Percentiles rank a stretch among this genome's conserved stretches.
These are phyloP conservation scores for Bombus waltoni DNA, from an alignment of 1,140 invertebrate species.

Conservation along the genomic window DNA sequence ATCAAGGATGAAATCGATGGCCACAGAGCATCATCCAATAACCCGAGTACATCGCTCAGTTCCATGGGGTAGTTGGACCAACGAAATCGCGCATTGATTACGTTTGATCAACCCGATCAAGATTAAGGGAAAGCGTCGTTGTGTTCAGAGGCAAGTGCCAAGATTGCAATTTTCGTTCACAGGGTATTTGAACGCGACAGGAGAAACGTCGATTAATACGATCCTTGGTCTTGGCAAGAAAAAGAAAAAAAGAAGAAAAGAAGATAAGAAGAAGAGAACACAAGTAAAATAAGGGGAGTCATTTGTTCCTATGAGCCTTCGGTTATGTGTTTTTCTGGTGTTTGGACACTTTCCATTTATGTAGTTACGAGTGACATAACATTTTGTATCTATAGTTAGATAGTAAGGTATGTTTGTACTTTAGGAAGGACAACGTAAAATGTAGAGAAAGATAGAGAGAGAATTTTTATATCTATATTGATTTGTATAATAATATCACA, in stretches of 20 bases:
- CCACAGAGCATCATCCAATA: slow-evolving; percentile 25
- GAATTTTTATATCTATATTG: no score
- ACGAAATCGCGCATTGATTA: slow-evolving; percentile 46
- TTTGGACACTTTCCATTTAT: background rate
- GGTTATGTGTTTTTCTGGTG: background rate
- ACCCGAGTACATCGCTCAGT: slow-evolving; percentile 23
- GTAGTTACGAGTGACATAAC: background rate
- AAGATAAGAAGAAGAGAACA: background rate
- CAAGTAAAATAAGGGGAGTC: background rate
- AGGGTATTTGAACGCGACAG: background rate
- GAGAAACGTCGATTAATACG: background rate
- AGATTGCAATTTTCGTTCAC: slow-evolving; percentile 36
- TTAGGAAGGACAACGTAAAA: background rate
- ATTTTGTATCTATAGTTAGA: background rate
- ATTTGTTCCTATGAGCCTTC: background rate
- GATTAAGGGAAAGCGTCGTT: background rate
- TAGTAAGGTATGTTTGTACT: background rate
- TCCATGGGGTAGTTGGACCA: background rate
- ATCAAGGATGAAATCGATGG: background rate
- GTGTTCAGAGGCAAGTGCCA: background rate
- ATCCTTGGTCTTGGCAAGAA: background rate
- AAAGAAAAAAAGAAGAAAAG: background rate
- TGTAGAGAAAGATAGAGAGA: background rate
- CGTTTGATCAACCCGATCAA: slow-evolving; percentile 26
- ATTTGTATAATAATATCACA: no score